Conservation (phyloP, 2,113 vertebrate genomes). For the Romanogobio albipinnatus region DNA sequence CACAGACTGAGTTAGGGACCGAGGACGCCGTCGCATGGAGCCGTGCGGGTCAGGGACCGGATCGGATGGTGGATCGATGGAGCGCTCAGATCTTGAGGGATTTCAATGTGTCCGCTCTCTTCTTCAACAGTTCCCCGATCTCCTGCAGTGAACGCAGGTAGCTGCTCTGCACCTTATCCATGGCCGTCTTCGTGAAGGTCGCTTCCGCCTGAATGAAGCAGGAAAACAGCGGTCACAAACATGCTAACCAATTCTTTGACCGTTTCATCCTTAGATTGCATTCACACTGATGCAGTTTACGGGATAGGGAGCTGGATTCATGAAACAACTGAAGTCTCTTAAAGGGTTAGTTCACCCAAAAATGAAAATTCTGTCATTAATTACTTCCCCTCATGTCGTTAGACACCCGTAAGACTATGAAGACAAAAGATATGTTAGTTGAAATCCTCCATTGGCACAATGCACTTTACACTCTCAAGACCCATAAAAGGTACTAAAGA, state of each 20-base stretch:
- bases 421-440: no score
- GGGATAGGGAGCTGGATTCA: no score
- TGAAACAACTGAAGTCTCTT: no score
- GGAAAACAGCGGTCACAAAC: conserved; percentile 6
- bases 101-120: conserved; percentile 91
- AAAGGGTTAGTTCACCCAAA: no score
- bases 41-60: conserved; percentile 6
- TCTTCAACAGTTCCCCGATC: conserved; percentile 91
- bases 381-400: no score
- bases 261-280: neutral
- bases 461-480: no score
- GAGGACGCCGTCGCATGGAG: neutral
- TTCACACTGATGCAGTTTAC: neutral
- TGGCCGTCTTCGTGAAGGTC: conserved; percentile 85
- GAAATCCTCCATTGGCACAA: no score
- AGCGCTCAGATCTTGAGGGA: conserved; percentile 89
- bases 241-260: neutral
- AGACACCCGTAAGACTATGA: no score
- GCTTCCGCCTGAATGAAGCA: conserved; percentile 81
- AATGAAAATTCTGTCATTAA: no score
- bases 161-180: conserved; percentile 95
- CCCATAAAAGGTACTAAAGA: no score
- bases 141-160: conserved; percentile 95
- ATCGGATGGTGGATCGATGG: neutral
- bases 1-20: conserved; percentile 10